Evolutionary conservation across 2,113 vertebrate genomes (phyloP).

Genomic region (Chitala chitala): DNA sequence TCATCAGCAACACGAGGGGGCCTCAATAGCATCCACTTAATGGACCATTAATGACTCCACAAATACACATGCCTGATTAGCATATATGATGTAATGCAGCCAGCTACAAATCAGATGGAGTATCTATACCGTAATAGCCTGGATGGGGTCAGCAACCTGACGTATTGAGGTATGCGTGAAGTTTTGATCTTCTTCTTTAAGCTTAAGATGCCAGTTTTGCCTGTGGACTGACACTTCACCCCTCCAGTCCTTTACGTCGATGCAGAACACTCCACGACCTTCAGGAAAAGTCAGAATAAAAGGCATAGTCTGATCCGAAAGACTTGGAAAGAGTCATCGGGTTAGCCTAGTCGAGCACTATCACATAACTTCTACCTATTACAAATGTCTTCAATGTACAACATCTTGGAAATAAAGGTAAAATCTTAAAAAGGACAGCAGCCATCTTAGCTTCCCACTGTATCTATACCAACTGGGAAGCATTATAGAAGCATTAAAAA

Average conservation of each 20-base stretch:
- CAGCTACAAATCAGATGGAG: constrained; percentile 36
- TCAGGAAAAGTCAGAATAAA: not conserved
- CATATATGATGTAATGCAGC: no score
- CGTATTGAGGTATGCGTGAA: constrained; percentile 53
- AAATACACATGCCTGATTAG: constrained; percentile 26
- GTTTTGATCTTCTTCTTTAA: constrained; percentile 53
- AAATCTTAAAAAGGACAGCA: no score
- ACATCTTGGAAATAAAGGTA: no score
- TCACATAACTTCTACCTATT: no score
- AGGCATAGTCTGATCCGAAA: no score
- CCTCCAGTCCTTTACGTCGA: constrained; percentile 61
- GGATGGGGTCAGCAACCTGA: constrained; percentile 59
- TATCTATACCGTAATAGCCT: constrained; percentile 55
- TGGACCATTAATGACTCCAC: not conserved
- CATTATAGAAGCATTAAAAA: no score
- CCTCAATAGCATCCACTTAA: not conserved
- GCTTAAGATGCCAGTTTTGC: constrained; percentile 54
- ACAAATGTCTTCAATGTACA: no score
- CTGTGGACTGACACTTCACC: constrained; percentile 46
- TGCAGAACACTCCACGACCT: constrained; percentile 64
- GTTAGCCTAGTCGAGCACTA: no score
- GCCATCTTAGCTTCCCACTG: no score
- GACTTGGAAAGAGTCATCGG: no score
- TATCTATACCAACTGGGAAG: no score
- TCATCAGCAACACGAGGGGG: not conserved